These are phyloP conservation scores for Phalloptychus januarius DNA, from an alignment of 2,797 vertebrate genomes.

Conservation along the genomic window DNA sequence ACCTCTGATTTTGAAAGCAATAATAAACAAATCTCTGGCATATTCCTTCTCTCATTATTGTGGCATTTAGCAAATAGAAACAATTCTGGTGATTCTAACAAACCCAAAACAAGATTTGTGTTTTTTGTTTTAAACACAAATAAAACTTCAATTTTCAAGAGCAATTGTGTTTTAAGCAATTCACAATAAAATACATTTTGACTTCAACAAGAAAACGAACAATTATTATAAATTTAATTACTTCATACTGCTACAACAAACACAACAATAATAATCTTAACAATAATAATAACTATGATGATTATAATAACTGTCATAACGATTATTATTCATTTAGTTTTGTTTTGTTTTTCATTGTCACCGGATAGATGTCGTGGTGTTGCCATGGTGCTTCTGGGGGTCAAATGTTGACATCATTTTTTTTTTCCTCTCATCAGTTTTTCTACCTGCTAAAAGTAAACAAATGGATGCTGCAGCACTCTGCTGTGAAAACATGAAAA, in stretches of 20 bases:
- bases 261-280: not conserved
- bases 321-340: not conserved
- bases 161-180: not conserved
- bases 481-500: conserved; percentile 64
- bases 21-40: not conserved
- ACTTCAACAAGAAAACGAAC: not conserved
- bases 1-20: not conserved
- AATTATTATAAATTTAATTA: not conserved
- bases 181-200: not conserved
- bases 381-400: conserved; percentile 16
- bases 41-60: not conserved
- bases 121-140: not conserved
- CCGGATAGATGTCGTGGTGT: conserved; percentile 9
- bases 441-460: conserved; percentile 67
- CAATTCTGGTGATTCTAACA: not conserved
- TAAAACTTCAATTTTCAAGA: not conserved
- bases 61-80: not conserved
- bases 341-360: not conserved
- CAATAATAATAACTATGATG: not conserved
- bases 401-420: conserved; percentile 32
- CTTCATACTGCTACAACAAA: not conserved
- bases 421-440: conserved; percentile 23
- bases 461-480: conserved; percentile 73
- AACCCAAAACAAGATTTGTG: not conserved
- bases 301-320: too few relatives aligned